Conservation (phyloP, 2,113 vertebrate species). For the Platichthys stellatus region DNA sequence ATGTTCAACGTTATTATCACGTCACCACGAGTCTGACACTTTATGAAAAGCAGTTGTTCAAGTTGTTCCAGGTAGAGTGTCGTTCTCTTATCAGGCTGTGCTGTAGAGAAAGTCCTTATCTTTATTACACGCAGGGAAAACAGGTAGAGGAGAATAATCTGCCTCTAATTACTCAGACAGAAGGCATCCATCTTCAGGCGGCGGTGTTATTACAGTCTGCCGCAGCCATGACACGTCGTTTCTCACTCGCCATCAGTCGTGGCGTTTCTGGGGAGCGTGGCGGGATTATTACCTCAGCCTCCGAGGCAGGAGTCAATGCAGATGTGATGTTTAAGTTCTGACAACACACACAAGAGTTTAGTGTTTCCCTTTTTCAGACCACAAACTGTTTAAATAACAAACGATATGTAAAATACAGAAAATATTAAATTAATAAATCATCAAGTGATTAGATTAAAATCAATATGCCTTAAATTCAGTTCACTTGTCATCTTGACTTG, state of each 20-base stretch:
- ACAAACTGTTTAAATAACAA: too few relatives aligned
- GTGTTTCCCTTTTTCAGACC: too few relatives aligned
- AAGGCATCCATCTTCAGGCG: background rate
- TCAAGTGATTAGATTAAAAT: too few relatives aligned
- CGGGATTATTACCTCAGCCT: background rate
- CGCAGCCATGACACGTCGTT: slow-evolving; percentile 18
- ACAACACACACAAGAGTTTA: background rate
- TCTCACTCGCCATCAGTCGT: background rate
- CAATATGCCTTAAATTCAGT: too few relatives aligned
- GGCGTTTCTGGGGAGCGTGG: background rate
- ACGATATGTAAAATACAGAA: too few relatives aligned
- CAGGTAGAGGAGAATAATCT: slow-evolving; percentile 34
- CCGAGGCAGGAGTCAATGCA: background rate
- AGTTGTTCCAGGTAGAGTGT: slow-evolving; percentile 23
- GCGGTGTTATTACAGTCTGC: slow-evolving; percentile 40
- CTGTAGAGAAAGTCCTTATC: slow-evolving; percentile 31
- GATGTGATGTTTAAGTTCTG: background rate
- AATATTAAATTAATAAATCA: too few relatives aligned
- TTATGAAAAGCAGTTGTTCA: slow-evolving; percentile 34
- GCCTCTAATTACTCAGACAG: slow-evolving; percentile 37
- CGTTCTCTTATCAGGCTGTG: slow-evolving; percentile 33
- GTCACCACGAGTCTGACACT: slow-evolving; percentile 29
- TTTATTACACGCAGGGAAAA: slow-evolving; percentile 22
- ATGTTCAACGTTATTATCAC: slow-evolving; percentile 3
- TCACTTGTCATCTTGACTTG: too few relatives aligned